Conservation (phyloP, 2,888 invertebrate species). For the Psococerastis gibbosa region DNA sequence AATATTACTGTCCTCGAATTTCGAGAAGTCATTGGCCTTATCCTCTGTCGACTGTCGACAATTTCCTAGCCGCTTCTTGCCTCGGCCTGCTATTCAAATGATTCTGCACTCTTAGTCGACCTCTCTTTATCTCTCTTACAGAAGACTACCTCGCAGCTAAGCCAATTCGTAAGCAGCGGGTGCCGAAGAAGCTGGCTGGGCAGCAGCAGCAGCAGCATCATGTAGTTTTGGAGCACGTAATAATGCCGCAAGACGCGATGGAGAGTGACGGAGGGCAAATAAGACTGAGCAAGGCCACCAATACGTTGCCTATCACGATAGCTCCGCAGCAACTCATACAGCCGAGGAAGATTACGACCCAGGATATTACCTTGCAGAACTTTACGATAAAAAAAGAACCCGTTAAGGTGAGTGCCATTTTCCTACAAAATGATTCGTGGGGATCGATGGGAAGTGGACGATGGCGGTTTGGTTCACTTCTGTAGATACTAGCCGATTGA, state of each 20-base stretch:
- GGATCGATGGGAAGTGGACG: no score
- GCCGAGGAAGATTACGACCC: neutral
- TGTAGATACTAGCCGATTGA: no score
- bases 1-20: no score
- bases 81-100: no score
- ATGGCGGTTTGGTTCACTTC: no score
- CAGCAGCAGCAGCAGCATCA: neutral
- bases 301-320: constrained; percentile 1
- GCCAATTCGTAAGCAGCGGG: constrained; percentile 1
- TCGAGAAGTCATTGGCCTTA: no score
- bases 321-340: neutral
- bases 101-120: no score
- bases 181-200: neutral
- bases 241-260: neutral
- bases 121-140: constrained; percentile 2
- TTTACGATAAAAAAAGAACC: constrained; percentile 5
- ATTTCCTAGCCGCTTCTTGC: no score
- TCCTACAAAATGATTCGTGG: no score
- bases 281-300: constrained; percentile 4
- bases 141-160: constrained; percentile 1
- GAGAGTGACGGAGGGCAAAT: neutral
- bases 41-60: no score
- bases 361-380: neutral
- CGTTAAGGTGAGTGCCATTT: neutral
- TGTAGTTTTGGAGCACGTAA: neutral